Conservation (phyloP, 53 echinoderm and acorn worm genomes). For the Echinarachnius parma region DNA sequence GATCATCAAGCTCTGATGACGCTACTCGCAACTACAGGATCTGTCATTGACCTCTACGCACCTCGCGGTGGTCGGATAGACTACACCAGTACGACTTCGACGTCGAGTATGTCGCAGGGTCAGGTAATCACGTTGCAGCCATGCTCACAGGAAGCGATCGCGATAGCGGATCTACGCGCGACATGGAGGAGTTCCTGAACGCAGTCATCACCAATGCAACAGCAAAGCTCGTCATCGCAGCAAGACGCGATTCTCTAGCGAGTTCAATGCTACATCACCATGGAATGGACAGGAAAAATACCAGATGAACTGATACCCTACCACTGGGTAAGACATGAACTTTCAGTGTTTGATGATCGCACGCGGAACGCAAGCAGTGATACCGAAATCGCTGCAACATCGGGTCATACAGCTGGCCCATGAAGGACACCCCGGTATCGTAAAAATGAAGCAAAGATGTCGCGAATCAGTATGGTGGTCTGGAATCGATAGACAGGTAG, state of each 20-base stretch:
- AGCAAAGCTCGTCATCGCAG: conserved; percentile 15
- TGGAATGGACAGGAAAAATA: too few relatives aligned
- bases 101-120: conserved; percentile 48
- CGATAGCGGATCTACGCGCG: background rate
- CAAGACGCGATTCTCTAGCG: too few relatives aligned
- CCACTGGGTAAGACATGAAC: conserved; percentile 38
- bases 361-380: conserved; percentile 43
- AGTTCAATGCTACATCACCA: too few relatives aligned
- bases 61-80: conserved; percentile 45
- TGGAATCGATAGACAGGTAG: conserved; percentile 44
- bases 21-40: conserved; percentile 40
- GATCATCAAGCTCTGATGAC: conserved; percentile 61
- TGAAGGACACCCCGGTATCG: conserved; percentile 62
- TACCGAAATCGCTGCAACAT: conserved; percentile 37
- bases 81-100: conserved; percentile 52
- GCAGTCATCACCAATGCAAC: conserved; percentile 12
- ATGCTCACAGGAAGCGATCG: conserved; percentile 24
- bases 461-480: conserved; percentile 71
- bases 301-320: too few relatives aligned
- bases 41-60: conserved; percentile 48
- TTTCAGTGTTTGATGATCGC: conserved; percentile 41
- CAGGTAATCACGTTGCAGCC: conserved; percentile 57
- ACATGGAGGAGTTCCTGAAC: conserved; percentile 8
- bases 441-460: conserved; percentile 54
- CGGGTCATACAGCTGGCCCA: conserved; percentile 44